Base-by-base conservation (phyloP, 1,140 invertebrate species). In the Temnothorax longispinosus region DNA sequence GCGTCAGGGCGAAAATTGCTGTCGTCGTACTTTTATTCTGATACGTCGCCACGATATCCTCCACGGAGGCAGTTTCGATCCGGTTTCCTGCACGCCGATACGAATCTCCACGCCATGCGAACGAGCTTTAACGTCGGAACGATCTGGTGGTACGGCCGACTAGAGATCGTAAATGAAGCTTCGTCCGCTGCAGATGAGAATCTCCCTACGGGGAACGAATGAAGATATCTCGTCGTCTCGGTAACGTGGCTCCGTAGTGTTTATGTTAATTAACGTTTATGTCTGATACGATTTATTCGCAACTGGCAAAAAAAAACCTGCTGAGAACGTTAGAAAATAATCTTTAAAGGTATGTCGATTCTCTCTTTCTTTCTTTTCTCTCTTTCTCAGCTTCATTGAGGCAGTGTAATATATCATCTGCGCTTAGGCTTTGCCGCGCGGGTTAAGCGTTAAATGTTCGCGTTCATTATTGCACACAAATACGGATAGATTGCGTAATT, bases 91-190 rank as follows among this genome's bases (percentile, higher is more conserved):
- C 50, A 27, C 27, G 27, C 21, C 85, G 64, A 86, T 81, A 86
- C 47, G 64, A 80, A 86, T 86, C 76, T 67, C 41, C 35, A 21
- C 21, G 11, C 8, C 21, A 35, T 65, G 78, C 65, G 60, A 67
- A 80, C 75, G 85, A 78, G 77, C 77, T 86, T 81, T 81, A 80
- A 86, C 41, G 52, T 71, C 65, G 64, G 13, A 82, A 81, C 76
- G 77, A 71, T 65, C 47, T 32, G 35, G 35, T 62, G 41, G 56
- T 32, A 54, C 58, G 38, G 27, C 44, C 60, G 76, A 69, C 65
- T 69, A 80, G 44, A 67, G 44, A 44, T 67, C 76, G 76, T 81
- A 81, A 80, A 86, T 50, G 77, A 62, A 80, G 62, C 44, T 80
- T 64, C 38, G 38, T 80, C 47, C n/a, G 2, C 50, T 13, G 41